phyloP scores from a whole-genome alignment of 2,888 invertebrate species.

The Drepana falcataria region DNA sequence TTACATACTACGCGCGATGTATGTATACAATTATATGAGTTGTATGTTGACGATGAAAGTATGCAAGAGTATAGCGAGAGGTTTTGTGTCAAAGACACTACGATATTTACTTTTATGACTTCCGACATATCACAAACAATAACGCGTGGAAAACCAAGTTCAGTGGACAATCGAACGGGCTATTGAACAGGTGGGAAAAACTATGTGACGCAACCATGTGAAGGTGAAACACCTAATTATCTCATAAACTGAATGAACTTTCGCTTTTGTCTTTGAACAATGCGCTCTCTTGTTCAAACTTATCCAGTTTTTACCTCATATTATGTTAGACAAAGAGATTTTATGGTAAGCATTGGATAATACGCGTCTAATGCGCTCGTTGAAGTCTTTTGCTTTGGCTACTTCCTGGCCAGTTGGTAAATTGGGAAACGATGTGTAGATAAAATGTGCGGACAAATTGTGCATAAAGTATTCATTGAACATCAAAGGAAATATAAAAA shows the following conservation, averaged over 20 bases:
- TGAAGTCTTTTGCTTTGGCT: neutral
- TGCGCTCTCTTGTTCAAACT: slow-evolving; percentile 51
- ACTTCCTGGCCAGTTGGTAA: neutral
- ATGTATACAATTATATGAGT: no score
- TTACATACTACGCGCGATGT: neutral
- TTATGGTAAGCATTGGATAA: slow-evolving; percentile 16
- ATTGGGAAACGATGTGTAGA: no score
- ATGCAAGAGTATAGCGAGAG: neutral
- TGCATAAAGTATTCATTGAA: no score
- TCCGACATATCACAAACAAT: slow-evolving; percentile 45
- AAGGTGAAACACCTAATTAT: slow-evolving; percentile 74
- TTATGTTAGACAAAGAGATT: slow-evolving; percentile 36
- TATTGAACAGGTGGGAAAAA: slow-evolving; percentile 36
- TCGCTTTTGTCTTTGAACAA: slow-evolving; percentile 75
- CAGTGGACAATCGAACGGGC: slow-evolving; percentile 60
- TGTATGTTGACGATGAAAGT: neutral
- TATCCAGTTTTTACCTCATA: slow-evolving; percentile 51
- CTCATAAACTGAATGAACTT: slow-evolving; percentile 72
- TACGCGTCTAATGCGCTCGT: neutral
- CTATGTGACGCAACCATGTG: slow-evolving; percentile 59
- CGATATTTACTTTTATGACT: slow-evolving; percentile 20
- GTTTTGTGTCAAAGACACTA: neutral
- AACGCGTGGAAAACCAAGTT: slow-evolving; percentile 32
- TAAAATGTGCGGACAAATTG: no score
- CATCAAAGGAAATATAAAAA: no score